phyloP scores from a whole-genome alignment of 2,113 vertebrate genomes.

The Serilophus lunatus region DNA sequence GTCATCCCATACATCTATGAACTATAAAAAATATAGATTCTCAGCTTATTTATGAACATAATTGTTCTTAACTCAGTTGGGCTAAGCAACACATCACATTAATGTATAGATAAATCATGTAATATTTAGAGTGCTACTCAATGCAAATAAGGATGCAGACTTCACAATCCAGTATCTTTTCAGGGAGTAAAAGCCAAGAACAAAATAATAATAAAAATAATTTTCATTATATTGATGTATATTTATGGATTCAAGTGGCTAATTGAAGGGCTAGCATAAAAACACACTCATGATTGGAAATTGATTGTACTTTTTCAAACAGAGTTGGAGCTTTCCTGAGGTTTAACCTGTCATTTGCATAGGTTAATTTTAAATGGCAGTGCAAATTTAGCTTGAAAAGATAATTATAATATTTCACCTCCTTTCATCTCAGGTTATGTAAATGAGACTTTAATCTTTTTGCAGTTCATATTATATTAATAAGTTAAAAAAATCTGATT shows the following conservation, averaged over 20 bases:
- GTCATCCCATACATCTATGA: background rate
- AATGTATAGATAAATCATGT: background rate
- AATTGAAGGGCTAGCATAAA: slow-evolving; percentile 52
- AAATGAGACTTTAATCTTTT: slow-evolving; percentile 86
- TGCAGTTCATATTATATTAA: slow-evolving; percentile 76
- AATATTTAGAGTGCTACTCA: background rate
- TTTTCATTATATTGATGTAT: background rate
- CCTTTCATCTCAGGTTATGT: slow-evolving; percentile 87
- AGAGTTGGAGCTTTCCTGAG: slow-evolving; percentile 54
- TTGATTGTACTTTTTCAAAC: slow-evolving; percentile 56
- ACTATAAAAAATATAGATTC: background rate
- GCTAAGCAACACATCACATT: background rate
- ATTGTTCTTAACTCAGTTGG: background rate
- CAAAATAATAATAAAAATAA: background rate
- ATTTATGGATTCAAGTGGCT: slow-evolving; percentile 34
- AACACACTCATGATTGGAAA: slow-evolving; percentile 57
- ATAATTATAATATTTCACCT: slow-evolving; percentile 93
- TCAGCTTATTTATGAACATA: background rate
- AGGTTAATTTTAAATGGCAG: slow-evolving; percentile 96
- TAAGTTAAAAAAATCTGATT: slow-evolving; percentile 74
- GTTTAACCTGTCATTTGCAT: slow-evolving; percentile 87
- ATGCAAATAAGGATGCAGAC: background rate
- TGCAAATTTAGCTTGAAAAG: slow-evolving; percentile 94
- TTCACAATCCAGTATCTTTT: background rate
- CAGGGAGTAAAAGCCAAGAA: background rate